phyloP scores from a whole-genome alignment of 2,113 vertebrate genomes.

The Dascyllus trimaculatus region DNA sequence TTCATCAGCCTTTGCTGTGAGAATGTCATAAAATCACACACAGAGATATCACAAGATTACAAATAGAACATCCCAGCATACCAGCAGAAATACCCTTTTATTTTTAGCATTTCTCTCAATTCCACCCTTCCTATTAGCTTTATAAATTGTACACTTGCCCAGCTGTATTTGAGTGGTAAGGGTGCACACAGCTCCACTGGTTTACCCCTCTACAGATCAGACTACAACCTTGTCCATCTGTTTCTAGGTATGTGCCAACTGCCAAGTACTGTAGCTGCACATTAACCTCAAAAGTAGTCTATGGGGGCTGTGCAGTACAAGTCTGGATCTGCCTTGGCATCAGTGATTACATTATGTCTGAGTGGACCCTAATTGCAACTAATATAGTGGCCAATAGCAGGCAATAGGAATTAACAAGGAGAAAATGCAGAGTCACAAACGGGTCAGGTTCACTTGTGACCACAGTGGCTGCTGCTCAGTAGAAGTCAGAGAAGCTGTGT shows the following conservation, averaged over 20 bases:
- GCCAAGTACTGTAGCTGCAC: slow-evolving; percentile 36
- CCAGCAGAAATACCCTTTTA: slow-evolving; percentile 7
- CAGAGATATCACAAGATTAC: slow-evolving; percentile 3
- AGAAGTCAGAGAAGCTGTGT: too few relatives aligned
- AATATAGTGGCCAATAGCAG: too few relatives aligned
- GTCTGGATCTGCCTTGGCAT: background rate
- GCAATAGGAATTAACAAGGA: too few relatives aligned
- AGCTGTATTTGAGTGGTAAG: background rate
- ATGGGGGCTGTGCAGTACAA: background rate
- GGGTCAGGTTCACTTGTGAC: too few relatives aligned
- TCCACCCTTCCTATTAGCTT: background rate
- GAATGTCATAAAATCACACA: slow-evolving; percentile 1
- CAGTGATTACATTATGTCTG: too few relatives aligned
- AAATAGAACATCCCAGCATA: slow-evolving; percentile 10
- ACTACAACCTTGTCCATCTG: slow-evolving; percentile 34
- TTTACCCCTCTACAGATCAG: slow-evolving; percentile 15
- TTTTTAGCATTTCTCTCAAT: background rate
- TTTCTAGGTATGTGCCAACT: slow-evolving; percentile 38
- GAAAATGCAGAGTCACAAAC: too few relatives aligned
- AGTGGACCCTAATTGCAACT: too few relatives aligned
- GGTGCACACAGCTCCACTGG: slow-evolving; percentile 15
- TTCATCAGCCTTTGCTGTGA: slow-evolving; percentile 15
- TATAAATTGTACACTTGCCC: background rate
- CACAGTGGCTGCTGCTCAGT: too few relatives aligned
- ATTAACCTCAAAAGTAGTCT: slow-evolving; percentile 37